Percentiles rank a stretch among this genome's conserved stretches.
Conservation (phyloP, 2,797 vertebrate species). For the Rousettus madagascariensis region DNA sequence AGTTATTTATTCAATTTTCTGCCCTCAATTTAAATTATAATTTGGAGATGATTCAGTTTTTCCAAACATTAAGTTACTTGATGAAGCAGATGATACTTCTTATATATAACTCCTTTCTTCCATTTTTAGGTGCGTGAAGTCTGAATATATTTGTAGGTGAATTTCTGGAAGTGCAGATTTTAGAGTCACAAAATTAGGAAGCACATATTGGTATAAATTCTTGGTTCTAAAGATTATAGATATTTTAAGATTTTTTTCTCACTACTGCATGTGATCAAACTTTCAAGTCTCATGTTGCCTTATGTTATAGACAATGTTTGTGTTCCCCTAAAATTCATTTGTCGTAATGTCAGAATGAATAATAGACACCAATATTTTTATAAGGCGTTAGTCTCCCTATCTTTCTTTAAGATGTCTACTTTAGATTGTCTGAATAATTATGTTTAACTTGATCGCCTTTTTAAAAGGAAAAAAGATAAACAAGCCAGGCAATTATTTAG, state of each 20-base stretch:
- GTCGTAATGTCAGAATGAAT: background rate
- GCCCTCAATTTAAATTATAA: constrained; percentile 68
- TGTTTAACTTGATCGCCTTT: background rate
- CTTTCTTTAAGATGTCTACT: constrained; percentile 18
- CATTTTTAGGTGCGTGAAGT: constrained; percentile 45
- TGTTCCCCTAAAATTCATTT: background rate
- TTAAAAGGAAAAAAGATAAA: background rate
- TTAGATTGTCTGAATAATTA: constrained; percentile 28
- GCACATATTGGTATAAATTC: background rate
- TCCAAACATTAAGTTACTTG: constrained; percentile 56
- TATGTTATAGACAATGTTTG: background rate
- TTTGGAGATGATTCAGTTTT: constrained; percentile 47
- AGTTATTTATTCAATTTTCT: constrained; percentile 64
- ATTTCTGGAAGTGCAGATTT: constrained; percentile 40
- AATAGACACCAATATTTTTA: background rate
- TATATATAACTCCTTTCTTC: background rate
- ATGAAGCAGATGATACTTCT: constrained; percentile 17
- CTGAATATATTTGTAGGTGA: background rate
- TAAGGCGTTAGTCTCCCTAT: background rate
- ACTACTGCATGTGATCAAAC: background rate
- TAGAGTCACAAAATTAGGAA: background rate
- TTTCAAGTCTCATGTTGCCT: background rate
- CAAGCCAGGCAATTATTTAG: background rate
- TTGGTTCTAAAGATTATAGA: background rate
- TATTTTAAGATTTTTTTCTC: background rate